A percentile compares a stretch with the other conserved stretches of the same genome.
Evolutionary conservation across 2,797 vertebrate genomes (phyloP).

Genomic region (Botia almorhae): DNA sequence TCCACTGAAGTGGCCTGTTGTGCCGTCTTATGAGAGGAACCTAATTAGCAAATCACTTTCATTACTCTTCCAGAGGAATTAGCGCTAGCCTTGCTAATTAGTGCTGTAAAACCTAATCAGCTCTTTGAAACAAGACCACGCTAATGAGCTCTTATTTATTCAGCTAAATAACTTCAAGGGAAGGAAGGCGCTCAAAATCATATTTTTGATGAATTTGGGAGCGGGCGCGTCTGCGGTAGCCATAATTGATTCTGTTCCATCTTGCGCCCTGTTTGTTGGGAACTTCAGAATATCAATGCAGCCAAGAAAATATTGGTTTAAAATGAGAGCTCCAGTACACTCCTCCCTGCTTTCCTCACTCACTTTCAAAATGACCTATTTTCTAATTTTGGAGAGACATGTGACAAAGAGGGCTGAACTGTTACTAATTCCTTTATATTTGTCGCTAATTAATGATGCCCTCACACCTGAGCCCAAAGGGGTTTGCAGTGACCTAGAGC

Average conservation of each 20-base stretch:
- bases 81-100: conserved; percentile 91
- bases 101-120: conserved; percentile 91
- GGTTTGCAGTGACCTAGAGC: conserved; percentile 38
- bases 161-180: conserved; percentile 85
- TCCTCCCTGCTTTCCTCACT: conserved; percentile 56
- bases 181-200: conserved; percentile 71
- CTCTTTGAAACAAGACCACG: conserved; percentile 88
- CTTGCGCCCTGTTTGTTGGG: conserved; percentile 44
- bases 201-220: conserved; percentile 51
- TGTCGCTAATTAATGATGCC: conserved; percentile 77
- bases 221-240: not conserved
- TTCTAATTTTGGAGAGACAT: conserved; percentile 63
- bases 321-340: conserved; percentile 66
- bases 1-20: conserved; percentile 74
- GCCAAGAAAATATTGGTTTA: conserved; percentile 70
- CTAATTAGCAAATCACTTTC: conserved; percentile 88
- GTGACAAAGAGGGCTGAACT: conserved; percentile 44
- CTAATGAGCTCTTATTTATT: conserved; percentile 93
- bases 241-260: conserved; percentile 50
- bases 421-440: conserved; percentile 69
- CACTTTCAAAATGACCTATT: conserved; percentile 74
- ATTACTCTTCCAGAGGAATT: conserved; percentile 91
- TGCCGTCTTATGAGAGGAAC: conserved; percentile 82
- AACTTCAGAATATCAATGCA: conserved; percentile 25
- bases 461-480: conserved; percentile 78